Evolutionary conservation across 2,113 vertebrate species (phyloP).

Genomic region (Megaleporinus macrocephalus): DNA sequence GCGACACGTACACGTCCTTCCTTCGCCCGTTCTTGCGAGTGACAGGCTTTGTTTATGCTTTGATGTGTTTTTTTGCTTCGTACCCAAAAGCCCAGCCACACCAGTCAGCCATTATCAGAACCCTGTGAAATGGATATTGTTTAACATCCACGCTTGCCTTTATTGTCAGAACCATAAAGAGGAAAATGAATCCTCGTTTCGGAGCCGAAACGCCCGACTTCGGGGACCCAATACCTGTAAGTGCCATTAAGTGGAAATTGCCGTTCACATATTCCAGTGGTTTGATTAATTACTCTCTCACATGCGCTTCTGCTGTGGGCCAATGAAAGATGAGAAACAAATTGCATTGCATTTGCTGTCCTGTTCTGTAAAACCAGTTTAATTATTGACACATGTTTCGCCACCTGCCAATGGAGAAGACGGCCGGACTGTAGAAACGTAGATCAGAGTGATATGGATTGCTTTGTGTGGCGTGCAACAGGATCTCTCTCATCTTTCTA

Average conservation of each 20-base stretch:
- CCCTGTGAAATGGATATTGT: slow-evolving; percentile 71
- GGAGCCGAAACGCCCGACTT: slow-evolving; percentile 78
- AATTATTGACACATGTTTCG: slow-evolving; percentile 83
- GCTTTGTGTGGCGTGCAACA: background rate
- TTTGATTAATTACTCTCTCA: slow-evolving; percentile 83
- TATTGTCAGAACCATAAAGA: slow-evolving; percentile 76
- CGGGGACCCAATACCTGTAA: slow-evolving; percentile 83
- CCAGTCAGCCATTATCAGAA: slow-evolving; percentile 41
- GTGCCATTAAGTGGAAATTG: slow-evolving; percentile 84
- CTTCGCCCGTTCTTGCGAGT: background rate
- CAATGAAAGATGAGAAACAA: slow-evolving; percentile 80
- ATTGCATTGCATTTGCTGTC: slow-evolving; percentile 80
- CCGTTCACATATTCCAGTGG: slow-evolving; percentile 83
- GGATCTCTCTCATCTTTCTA: too few relatives aligned
- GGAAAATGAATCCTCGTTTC: slow-evolving; percentile 81
- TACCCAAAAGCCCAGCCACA: background rate
- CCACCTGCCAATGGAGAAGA: slow-evolving; percentile 76
- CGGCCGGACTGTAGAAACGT: slow-evolving; percentile 67
- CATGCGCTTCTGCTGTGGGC: slow-evolving; percentile 79
- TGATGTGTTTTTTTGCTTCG: background rate
- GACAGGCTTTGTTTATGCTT: slow-evolving; percentile 5
- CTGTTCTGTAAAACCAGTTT: slow-evolving; percentile 81
- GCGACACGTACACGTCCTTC: background rate
- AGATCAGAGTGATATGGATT: background rate
- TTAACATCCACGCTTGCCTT: slow-evolving; percentile 74